Base-by-base conservation (phyloP, 2,888 invertebrate species). In the Meghimatium bilineatum region DNA sequence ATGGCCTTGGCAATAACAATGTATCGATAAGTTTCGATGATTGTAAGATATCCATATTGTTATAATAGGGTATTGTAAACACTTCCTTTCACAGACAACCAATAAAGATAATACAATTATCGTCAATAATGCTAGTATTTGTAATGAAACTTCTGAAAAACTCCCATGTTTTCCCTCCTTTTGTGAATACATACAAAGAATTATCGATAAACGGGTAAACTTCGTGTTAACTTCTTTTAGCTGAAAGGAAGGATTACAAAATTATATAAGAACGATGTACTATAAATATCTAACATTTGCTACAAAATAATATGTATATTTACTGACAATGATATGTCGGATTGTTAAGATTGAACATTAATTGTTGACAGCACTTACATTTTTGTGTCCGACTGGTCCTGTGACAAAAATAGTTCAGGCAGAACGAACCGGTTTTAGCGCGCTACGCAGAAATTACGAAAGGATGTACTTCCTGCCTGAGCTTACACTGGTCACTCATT, bases 351-450 rank as follows among this genome's bases (percentile, higher is more conserved):
- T 44, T 44, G n/a, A 72, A 8, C n/a, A n/a, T 8, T 8, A 49
- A 72, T 72, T 72, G 72, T 49, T 26, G 12, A 29, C 29, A 49
- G 36, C 8, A 72, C 72, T 72, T 49, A 72, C 72, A 44, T 44
- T 72, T n/a, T n/a, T 44, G 44, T 49, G 72, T 72, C 29, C 12
- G n/a, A 26, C 44, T 49, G 14, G n/a, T 44, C 12, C 44, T 72
- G 2, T n/a, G 72, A 72, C 44, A 72, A 72, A 72, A 49, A 72
- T 72, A 44, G 72, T 14, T 49, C 26, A 72, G 72, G 72, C 72
- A 49, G 72, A 72, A 8, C n/a, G 29, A 72, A 44, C 72, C 72
- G 72, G 72, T 72, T 72, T 72, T 72, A 49, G 49, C 72, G 72
- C 72, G 44, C 44, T 72, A 72, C 44, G 44, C 29, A 44, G 49